A percentile compares a stretch with the other conserved stretches of the same genome.
These are phyloP conservation scores for Aplocera efformata DNA, from an alignment of 2,888 invertebrate species.

Conservation along the genomic window DNA sequence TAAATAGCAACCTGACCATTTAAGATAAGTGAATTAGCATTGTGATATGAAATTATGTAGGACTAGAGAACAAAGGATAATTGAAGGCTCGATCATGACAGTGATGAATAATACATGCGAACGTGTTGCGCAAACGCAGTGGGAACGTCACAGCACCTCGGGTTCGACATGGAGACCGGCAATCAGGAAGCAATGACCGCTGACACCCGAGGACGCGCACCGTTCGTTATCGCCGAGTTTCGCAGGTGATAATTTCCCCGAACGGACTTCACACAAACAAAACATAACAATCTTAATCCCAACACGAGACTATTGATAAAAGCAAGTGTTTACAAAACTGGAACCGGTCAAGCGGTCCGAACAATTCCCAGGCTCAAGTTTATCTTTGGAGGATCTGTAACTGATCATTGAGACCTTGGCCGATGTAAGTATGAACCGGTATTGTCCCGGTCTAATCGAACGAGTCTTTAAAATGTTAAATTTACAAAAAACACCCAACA, in stretches of 20 bases:
- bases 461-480: slow-evolving; percentile 33
- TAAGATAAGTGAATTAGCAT: slow-evolving; percentile 41
- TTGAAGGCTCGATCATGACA: slow-evolving; percentile 40
- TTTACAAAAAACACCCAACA: slow-evolving; percentile 38
- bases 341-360: slow-evolving; percentile 4
- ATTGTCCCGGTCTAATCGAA: slow-evolving; percentile 27
- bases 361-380: slow-evolving; percentile 3
- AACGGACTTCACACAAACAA: slow-evolving; percentile 17
- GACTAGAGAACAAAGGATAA: slow-evolving; percentile 57
- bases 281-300: slow-evolving; percentile 12
- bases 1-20: slow-evolving; percentile 32
- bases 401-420: slow-evolving; percentile 27
- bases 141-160: slow-evolving; percentile 31
- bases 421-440: slow-evolving; percentile 35
- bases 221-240: slow-evolving; percentile 12
- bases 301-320: neutral
- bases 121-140: slow-evolving; percentile 54
- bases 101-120: slow-evolving; percentile 56
- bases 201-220: slow-evolving; percentile 45
- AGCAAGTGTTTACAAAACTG: slow-evolving; percentile 6
- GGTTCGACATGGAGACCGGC: slow-evolving; percentile 17
- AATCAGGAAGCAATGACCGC: slow-evolving; percentile 73
- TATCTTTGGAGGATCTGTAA: slow-evolving; percentile 1
- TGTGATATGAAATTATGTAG: slow-evolving; percentile 39
- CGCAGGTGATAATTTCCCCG: slow-evolving; percentile 6